Evolutionary conservation across 2,113 vertebrate species (phyloP).

Genomic region (Abramis brama): DNA sequence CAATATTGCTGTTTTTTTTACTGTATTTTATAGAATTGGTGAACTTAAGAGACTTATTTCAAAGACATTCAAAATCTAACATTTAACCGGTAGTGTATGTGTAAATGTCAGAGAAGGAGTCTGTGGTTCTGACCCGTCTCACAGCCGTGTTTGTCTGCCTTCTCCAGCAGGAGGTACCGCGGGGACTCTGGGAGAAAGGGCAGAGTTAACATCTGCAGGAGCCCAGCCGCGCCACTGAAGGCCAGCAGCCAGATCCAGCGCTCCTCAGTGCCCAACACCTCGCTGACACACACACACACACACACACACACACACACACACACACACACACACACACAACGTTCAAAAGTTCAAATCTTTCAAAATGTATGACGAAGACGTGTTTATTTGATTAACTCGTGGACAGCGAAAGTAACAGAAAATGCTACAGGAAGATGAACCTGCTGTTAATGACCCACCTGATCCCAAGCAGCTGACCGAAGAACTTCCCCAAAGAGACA

Average conservation of each 20-base stretch:
- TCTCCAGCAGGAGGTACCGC: slow-evolving; percentile 80
- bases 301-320: slow-evolving; percentile 32
- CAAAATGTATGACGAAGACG: background rate
- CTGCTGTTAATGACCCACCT: slow-evolving; percentile 69
- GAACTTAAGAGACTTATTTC: too few species aligned
- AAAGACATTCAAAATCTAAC: too few species aligned
- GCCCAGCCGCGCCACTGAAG: slow-evolving; percentile 66
- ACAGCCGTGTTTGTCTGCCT: slow-evolving; percentile 74
- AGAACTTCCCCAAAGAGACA: slow-evolving; percentile 76
- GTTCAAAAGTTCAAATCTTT: background rate
- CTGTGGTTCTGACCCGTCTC: slow-evolving; percentile 71
- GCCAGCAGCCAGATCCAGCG: slow-evolving; percentile 80
- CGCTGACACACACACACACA: slow-evolving; percentile 67
- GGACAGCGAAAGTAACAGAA: background rate
- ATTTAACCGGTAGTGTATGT: too few species aligned
- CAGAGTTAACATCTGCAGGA: slow-evolving; percentile 78
- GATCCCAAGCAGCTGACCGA: slow-evolving; percentile 81
- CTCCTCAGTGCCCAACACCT: slow-evolving; percentile 77
- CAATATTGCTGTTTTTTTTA: too few species aligned
- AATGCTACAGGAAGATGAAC: background rate
- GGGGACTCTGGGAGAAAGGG: slow-evolving; percentile 86
- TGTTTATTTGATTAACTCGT: background rate
- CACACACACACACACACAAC: slow-evolving; percentile 37
- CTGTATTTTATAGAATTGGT: too few species aligned
- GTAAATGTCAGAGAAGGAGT: background rate